Evolutionary conservation across 2,888 invertebrate genomes (phyloP).

Genomic region (Pecten maximus): DNA sequence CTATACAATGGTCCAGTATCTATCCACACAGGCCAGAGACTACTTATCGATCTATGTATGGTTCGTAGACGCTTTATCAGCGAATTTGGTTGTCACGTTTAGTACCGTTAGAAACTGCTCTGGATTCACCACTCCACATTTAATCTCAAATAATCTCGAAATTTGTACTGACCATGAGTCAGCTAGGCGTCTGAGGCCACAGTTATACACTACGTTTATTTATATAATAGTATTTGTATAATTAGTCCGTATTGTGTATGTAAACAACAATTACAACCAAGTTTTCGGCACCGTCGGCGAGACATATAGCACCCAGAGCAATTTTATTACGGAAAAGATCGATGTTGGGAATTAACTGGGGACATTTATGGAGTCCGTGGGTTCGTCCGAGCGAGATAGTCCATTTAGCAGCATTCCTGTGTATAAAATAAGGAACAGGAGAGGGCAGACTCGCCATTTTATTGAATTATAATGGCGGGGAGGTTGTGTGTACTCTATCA

Average conservation of each 20-base stretch:
- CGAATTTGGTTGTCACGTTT: neutral
- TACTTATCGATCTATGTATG: neutral
- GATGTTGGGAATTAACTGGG: neutral
- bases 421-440: conserved; percentile 1
- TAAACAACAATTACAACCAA: neutral
- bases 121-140: neutral
- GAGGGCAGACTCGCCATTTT: conserved; percentile 6
- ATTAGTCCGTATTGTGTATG: neutral
- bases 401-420: neutral
- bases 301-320: neutral
- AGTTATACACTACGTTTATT: neutral
- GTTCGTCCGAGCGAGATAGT: neutral
- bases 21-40: neutral
- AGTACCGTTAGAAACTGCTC: neutral
- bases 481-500: conserved; percentile 4
- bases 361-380: neutral
- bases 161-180: neutral
- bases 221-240: neutral
- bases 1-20: neutral
- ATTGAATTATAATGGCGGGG: neutral
- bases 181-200: neutral
- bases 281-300: neutral
- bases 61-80: neutral
- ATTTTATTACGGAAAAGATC: neutral
- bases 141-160: neutral